Evolutionary conservation across 2,113 vertebrate species (phyloP), one percentile per base, ranked within the genome.

Genomic region (Chaetorhynchus papuensis): DNA sequence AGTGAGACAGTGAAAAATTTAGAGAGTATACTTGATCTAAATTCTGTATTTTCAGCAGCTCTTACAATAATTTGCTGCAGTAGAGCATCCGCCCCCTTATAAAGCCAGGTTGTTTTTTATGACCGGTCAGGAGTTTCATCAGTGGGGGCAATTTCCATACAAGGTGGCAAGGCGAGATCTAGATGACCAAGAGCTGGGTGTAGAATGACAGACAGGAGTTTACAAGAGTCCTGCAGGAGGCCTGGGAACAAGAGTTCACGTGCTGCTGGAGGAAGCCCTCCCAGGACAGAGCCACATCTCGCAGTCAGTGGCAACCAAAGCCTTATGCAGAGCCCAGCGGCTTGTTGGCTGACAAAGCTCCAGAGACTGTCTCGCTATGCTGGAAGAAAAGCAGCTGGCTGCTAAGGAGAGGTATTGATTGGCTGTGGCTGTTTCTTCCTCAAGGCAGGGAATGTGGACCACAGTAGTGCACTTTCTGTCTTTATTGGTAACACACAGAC

Each of bases 201-300:
- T 39, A 19, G 45, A 61, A 13, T 0, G 3, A 37, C 27, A 39
- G 61, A 30, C 5, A 30, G 19, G 15, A 82, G 47, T 26, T 79
- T 3, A 57, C 13, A 23, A 13, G 47, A 61, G 45, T 3, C 39
- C 27, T 30, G 35, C 13, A 71, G 39, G 33, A 68, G 12, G 17
- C 57, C 52, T 3, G 11, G 39, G 21, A 37, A 42, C 23, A 75
- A 28, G 21, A 0, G 0, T 16, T 37, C 44, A 30, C 0, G 0
- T 56, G 31, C 20, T 75, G 15, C 26, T 35, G 45, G 33, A 56
- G 47, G 45, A 71, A 83, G 54, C 21, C 41, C 15, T 52, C 64
- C 15, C 42, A 49, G 44, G 23, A 21, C 57, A 76, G 23, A 56
- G 41, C 19, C 53, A 27, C 18, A 19, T 11, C 39, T 33, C 0